Evolutionary conservation across 2,888 invertebrate genomes (phyloP), one percentile per base, ranked within the genome.

Genomic region (Dendrolimus pini): DNA sequence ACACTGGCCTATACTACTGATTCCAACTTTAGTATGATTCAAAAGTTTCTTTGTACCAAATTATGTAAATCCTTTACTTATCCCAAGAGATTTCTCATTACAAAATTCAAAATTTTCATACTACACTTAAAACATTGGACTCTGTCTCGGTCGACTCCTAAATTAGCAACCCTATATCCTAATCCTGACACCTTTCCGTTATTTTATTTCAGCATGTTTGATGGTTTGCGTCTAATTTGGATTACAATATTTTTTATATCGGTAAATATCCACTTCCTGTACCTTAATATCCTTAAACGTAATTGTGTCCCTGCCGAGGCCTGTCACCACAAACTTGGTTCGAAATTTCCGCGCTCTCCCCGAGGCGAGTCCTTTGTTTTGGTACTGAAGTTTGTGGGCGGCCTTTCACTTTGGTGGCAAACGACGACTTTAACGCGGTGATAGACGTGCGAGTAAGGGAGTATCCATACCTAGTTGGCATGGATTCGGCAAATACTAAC

Each of bases 171-270:
- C 30, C 30, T 6, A 6, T 30, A 30, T 30, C 30, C 30, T 30
- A 30, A 58, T 42, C 64, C 54, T 78, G 70, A 76, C 71, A 67
- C 61, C 61, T 66, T 78, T 72, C 73, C 68, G 30, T 30, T 71
- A 47, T 83, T 84, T 82, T 69, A 74, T 89, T 90, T 82, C 91
- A 91, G 91, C 89, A 71, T 89, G 87, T 89, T 84, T 91, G 83
- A 89, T 90, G 90, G 89, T 90, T 84, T 90, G 90, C 89, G 90
- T 89, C 82, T 91, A 90, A 89, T 84, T 85, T 81, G 84, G 87
- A 85, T 75, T 77, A 61, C 68, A 67, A 78, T 80, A 73, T 70
- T 75, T 78, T 73, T 60, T 82, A 74, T 82, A 80, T 84, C 78
- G 89, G 89, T 89, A 89, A 89, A 69, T 89, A 89, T 81, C 80